Percentiles rank a stretch among this genome's conserved stretches.
Conservation (phyloP, 1,140 invertebrate species). For the Drosophila burlai region DNA sequence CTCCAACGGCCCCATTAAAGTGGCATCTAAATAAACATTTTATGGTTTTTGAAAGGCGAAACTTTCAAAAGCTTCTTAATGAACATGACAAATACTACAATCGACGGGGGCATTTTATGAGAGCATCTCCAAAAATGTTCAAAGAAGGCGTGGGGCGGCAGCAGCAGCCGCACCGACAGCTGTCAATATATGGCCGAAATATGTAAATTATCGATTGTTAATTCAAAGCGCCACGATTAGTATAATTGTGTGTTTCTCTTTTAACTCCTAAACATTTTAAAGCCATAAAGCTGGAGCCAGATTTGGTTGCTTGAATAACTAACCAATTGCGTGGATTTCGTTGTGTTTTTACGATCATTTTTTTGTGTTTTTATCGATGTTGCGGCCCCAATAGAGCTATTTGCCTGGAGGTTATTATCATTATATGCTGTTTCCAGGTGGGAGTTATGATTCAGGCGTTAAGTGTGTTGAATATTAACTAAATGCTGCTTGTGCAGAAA, state of each 20-base stretch:
- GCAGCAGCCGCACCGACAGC: slow-evolving; percentile 24
- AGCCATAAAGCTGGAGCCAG: slow-evolving; percentile 31
- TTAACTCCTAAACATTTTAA: slow-evolving; percentile 40
- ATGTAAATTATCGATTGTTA: slow-evolving; percentile 59
- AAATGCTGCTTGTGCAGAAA: not conserved
- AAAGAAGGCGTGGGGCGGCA: slow-evolving; percentile 44
- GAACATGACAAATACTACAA: slow-evolving; percentile 45
- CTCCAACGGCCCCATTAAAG: slow-evolving; percentile 41
- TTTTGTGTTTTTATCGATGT: slow-evolving; percentile 50
- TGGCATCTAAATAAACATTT: slow-evolving; percentile 57
- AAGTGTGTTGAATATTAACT: slow-evolving; percentile 25
- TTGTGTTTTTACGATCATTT: slow-evolving; percentile 43
- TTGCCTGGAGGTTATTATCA: slow-evolving; percentile 38
- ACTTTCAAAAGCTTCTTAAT: slow-evolving; percentile 66
- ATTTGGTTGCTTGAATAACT: slow-evolving; percentile 37
- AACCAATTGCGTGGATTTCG: slow-evolving; percentile 40
- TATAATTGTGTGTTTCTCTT: slow-evolving; percentile 62
- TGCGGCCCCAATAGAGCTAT: slow-evolving; percentile 47
- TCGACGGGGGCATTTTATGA: slow-evolving; percentile 51
- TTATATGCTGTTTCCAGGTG: slow-evolving; percentile 17
- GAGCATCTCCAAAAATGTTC: slow-evolving; percentile 49
- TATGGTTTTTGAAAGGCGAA: slow-evolving; percentile 51
- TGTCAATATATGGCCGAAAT: slow-evolving; percentile 57
- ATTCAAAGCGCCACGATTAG: slow-evolving; percentile 61
- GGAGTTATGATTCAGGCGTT: slow-evolving; percentile 44